phyloP scores from a whole-genome alignment of 1,140 invertebrate species.

The Camponotus vicinus region DNA sequence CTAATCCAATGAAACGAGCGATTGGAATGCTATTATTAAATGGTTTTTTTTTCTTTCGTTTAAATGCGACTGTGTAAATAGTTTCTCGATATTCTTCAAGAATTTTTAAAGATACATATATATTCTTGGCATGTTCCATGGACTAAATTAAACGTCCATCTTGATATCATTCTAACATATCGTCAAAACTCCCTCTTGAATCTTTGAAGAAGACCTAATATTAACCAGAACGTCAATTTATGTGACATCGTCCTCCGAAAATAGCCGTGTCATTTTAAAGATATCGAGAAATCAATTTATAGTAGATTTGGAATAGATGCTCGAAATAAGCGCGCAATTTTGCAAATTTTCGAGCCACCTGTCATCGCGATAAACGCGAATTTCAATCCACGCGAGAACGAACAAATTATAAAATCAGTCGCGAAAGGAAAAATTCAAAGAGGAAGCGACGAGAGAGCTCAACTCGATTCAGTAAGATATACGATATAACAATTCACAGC shows the following conservation, averaged over 20 bases:
- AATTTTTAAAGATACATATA: neutral
- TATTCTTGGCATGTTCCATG: neutral
- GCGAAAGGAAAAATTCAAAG: constrained; percentile 41
- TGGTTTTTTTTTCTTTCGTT: neutral
- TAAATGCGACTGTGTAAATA: neutral
- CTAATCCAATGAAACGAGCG: neutral
- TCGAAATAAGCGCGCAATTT: constrained; percentile 12
- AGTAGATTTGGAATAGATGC: neutral
- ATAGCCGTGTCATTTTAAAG: neutral
- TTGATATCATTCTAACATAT: neutral
- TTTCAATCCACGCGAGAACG: neutral
- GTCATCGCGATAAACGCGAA: neutral
- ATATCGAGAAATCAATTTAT: constrained; percentile 19
- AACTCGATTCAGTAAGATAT: constrained; percentile 19
- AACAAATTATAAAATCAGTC: constrained; percentile 11
- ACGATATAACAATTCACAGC: constrained; percentile 62
- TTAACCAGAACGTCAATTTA: constrained; percentile 34
- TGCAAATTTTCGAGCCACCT: neutral
- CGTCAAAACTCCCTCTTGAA: neutral
- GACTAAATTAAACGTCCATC: neutral
- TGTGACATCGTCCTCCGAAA: neutral
- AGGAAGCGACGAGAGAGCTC: neutral
- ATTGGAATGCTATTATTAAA: neutral
- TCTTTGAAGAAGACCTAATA: neutral
- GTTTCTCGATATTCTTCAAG: neutral